Evolutionary conservation across 2,113 vertebrate genomes (phyloP), one percentile per base, ranked within the genome.

Genomic region (Ardeotis arabs): DNA sequence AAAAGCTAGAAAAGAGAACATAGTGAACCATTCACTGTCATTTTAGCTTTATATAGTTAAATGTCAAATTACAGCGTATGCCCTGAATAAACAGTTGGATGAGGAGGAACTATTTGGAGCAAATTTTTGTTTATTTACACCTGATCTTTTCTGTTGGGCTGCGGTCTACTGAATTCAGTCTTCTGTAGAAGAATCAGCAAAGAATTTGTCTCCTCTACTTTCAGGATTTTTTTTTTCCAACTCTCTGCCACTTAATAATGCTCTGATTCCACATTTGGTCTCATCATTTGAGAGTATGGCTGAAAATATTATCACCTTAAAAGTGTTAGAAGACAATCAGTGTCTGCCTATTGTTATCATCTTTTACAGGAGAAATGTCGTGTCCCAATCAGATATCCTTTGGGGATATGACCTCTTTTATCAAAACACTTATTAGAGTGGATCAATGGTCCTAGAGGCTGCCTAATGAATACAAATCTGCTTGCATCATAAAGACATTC

Each of bases 291-390:
- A 45, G 24, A 24, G 16, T 5, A 59, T 7, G 22, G 7, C 12
- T 16, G 5, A 49, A 55, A 70, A 58, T 19, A 20, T 78, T 29
- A 19, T 79, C 35, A 56, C 62, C 41, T 68, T 64, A 64, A 41
- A 25, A 41, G 53, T 63, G 16, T 69, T 89, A 63, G 37, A 89
- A 93, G 64, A 66, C 50, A 78, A 86, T 88, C 75, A 69, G 23
- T 37, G 28, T 53, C 52, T 93, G 70, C 79, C 68, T 76, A 9
- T 28, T 84, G 41, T 66, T 94, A 90, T 82, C 25, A 82, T 82
- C 78, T 88, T 80, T 94, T 90, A 93, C 44, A 88, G 41, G 28
- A 92, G 75, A 93, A 97, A 85, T 67, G 47, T 59, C 63, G 64
- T 0, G 1, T 87, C 63, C 15, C n/a, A 72, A 4, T 78, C 73